Base-by-base conservation (phyloP, 2,888 invertebrate genomes). In the Ephialtes manifestator region DNA sequence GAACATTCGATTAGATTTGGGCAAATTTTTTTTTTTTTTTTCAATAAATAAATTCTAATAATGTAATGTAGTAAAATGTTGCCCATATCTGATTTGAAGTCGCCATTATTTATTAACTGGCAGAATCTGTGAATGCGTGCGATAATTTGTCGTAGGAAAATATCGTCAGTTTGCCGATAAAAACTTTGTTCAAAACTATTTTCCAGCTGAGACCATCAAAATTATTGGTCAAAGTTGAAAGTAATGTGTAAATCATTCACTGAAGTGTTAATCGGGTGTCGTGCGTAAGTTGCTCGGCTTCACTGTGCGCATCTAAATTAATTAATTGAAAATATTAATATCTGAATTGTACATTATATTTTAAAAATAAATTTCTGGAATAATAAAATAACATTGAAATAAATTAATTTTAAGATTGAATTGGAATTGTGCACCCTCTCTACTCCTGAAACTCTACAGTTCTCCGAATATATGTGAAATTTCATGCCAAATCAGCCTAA, bases 271-370 rank as follows among this genome's bases (percentile, higher is more conserved):
- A 53, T 20, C 53, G 55, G 31, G 18, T 53, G 71, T 8, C 48
- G 48, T 48, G 48, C 48, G 15, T 48, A 48, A 48, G 15, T 48
- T 15, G 15, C 48, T 20, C 15, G 39, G 15, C 20, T 46, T 7
- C 20, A 11, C 46, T n/a, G 48, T n/a, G 60, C 35, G 63, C 35
- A 18, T 24, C 67, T 46, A 68, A 68, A 68, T 68, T 13, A 68
- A 48, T 46, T 15, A 7, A 28, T 15, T 46, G 2, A 43, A 46
- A 28, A 31, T 68, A 68, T 28, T 20, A 20, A 48, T 67, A 67
- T 46, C 43, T 24, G 48, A 68, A 68, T 68, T 68, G 68, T 68
- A 68, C 24, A 46, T 15, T 68, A 68, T 68, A 68, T 68, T 67
- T 67, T 46, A 68, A 68, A 68, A 28, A 68, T 28, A 68, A 60